phyloP scores from a whole-genome alignment of 1,140 invertebrate species.

The Cherax quadricarinatus region DNA sequence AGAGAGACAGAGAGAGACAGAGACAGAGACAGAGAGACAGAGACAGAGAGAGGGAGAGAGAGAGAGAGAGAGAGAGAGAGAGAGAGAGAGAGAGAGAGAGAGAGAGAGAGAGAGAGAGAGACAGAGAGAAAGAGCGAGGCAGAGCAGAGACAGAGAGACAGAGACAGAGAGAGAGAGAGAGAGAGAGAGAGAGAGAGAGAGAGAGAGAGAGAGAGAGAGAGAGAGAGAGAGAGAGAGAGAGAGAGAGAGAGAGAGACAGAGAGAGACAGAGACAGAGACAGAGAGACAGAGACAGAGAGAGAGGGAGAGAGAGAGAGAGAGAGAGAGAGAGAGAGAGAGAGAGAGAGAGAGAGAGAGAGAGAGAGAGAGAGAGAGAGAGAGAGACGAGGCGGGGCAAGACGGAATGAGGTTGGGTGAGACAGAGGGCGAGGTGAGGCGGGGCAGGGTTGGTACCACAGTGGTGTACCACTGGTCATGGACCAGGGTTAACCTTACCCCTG shows the following conservation, averaged over 20 bases:
- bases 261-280: too few species aligned
- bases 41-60: background rate
- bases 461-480: background rate
- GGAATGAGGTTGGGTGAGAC: background rate
- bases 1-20: background rate
- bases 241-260: background rate
- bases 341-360: background rate
- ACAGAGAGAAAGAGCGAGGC: background rate
- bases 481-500: background rate
- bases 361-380: background rate
- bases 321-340: background rate
- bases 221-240: background rate
- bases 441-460: background rate
- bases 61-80: background rate
- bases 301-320: background rate
- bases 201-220: background rate
- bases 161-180: background rate
- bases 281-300: too few species aligned
- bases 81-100: background rate
- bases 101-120: too few species aligned
- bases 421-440: background rate
- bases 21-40: too few species aligned
- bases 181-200: background rate
- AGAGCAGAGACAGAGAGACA: background rate
- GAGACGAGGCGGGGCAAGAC: background rate